These are phyloP conservation scores for Pterocles orientalis DNA, from an alignment of 2,113 vertebrate species.

Conservation along the genomic window DNA sequence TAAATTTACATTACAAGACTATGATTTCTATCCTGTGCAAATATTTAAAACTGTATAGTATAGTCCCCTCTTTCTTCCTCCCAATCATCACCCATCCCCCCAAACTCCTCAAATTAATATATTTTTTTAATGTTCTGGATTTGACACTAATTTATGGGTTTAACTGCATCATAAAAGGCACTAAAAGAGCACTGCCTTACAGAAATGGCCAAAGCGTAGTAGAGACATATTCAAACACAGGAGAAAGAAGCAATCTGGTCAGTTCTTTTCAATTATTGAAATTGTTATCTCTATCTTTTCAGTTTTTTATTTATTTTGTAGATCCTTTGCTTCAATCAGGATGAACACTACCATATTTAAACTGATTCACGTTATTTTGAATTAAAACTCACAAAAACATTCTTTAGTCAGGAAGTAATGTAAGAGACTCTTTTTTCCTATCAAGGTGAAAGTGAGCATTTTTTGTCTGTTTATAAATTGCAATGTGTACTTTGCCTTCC, in stretches of 20 bases:
- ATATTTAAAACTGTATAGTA: neutral
- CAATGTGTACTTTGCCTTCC: neutral
- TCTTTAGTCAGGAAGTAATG: neutral
- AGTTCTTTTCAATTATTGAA: neutral
- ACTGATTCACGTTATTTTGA: neutral
- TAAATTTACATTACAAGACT: neutral
- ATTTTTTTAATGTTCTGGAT: neutral
- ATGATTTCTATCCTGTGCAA: neutral
- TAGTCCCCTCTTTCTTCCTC: neutral
- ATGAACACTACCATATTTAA: neutral
- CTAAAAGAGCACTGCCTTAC: neutral
- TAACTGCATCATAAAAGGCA: neutral
- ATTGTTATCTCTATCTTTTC: neutral
- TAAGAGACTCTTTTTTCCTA: neutral
- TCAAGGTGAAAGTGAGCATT: neutral
- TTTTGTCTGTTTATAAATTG: neutral
- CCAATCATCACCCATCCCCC: neutral
- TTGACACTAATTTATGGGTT: neutral
- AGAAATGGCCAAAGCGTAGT: neutral
- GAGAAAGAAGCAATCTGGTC: neutral
- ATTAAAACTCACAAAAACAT: neutral
- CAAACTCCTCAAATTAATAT: neutral
- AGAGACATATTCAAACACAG: neutral
- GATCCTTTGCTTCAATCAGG: neutral
- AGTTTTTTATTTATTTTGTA: neutral